Conservation (phyloP, 2,888 invertebrate genomes). For the Eilema depressum region DNA sequence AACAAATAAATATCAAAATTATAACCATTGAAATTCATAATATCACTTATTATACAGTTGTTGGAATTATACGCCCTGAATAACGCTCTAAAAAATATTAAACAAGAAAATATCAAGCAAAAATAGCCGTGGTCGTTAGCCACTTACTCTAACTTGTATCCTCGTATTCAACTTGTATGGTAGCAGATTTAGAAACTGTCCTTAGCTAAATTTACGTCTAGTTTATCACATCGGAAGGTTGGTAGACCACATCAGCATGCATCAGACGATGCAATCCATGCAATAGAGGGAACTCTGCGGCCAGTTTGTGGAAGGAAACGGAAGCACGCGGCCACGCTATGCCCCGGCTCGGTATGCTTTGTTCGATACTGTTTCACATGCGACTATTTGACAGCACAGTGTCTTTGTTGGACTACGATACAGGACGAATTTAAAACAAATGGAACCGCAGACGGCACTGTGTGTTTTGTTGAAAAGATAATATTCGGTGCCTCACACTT, state of each 20-base stretch:
- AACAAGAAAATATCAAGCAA: too few relatives aligned
- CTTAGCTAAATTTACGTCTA: constrained; percentile 34
- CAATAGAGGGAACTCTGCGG: constrained; percentile 65
- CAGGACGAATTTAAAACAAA: constrained; percentile 12
- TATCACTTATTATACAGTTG: too few relatives aligned
- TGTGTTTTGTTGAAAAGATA: constrained; percentile 42
- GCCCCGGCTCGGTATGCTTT: constrained; percentile 52
- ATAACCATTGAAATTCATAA: too few relatives aligned
- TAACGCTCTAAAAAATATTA: too few relatives aligned
- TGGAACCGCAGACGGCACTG: constrained; percentile 19
- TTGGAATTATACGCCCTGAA: too few relatives aligned
- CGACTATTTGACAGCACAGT: constrained; percentile 30
- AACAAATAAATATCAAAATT: too few relatives aligned
- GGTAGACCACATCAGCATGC: constrained; percentile 54
- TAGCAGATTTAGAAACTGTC: not conserved
- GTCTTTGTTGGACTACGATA: constrained; percentile 20
- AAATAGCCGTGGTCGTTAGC: too few relatives aligned
- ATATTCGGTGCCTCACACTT: constrained; percentile 36
- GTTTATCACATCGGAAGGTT: constrained; percentile 30
- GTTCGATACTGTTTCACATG: constrained; percentile 54
- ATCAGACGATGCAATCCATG: constrained; percentile 53
- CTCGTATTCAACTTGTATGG: not conserved
- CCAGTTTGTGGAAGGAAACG: constrained; percentile 63
- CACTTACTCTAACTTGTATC: too few relatives aligned
- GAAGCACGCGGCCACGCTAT: constrained; percentile 61